Conservation (phyloP, 2,888 invertebrate genomes). For the Thecocarcelia acutangulata region DNA sequence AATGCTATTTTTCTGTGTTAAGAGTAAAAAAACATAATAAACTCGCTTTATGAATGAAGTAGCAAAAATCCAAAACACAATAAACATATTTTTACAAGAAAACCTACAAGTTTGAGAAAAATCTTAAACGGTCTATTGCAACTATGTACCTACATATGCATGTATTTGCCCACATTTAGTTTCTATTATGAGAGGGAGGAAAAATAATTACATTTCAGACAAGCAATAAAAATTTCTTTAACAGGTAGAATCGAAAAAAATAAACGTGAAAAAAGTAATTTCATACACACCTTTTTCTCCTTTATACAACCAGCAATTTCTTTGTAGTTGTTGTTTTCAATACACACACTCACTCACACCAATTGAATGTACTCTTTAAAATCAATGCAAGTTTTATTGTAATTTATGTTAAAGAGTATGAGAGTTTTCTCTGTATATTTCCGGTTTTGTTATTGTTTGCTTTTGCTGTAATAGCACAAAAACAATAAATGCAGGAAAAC, state of each 20-base stretch:
- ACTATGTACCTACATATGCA: background rate
- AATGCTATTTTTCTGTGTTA: constrained; percentile 25
- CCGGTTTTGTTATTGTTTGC: constrained; percentile 56
- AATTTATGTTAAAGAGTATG: constrained; percentile 53
- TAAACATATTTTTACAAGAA: constrained; percentile 50
- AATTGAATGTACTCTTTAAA: constrained; percentile 22
- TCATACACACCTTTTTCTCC: constrained; percentile 66
- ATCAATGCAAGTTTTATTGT: constrained; percentile 43
- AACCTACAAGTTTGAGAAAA: constrained; percentile 53
- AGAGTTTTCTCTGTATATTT: constrained; percentile 38
- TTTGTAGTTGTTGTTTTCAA: constrained; percentile 3
- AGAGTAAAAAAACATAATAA: constrained; percentile 24
- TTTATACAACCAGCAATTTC: background rate
- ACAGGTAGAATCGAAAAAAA: constrained; percentile 13
- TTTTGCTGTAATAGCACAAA: constrained; percentile 5
- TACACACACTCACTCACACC: constrained; percentile 20
- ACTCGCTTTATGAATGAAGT: constrained; percentile 35
- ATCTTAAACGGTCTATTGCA: background rate
- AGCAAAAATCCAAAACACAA: constrained; percentile 25
- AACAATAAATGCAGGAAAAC: constrained; percentile 1
- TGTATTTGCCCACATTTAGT: background rate
- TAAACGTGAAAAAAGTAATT: constrained; percentile 18
- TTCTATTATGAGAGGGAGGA: background rate
- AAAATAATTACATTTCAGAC: background rate
- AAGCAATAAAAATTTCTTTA: constrained; percentile 17